Conservation (phyloP, 1,140 invertebrate species). For the Cataglyphis hispanica region DNA sequence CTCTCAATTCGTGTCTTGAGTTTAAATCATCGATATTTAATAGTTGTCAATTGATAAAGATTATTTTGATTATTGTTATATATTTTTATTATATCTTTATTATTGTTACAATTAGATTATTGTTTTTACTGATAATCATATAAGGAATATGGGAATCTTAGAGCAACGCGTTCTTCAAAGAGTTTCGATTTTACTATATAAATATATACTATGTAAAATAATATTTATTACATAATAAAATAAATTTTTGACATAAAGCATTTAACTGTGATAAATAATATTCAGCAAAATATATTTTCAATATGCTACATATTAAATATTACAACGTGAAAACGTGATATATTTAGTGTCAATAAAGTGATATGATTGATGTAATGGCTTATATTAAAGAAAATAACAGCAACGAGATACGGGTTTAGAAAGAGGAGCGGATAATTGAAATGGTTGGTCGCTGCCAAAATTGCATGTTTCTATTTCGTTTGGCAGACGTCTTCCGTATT, state of each 20-base stretch:
- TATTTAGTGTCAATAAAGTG: not conserved
- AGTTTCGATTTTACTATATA: not conserved
- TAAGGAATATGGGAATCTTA: not conserved
- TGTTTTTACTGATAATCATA: not conserved
- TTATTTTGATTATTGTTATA: not conserved
- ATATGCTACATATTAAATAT: not conserved
- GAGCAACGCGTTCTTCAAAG: not conserved
- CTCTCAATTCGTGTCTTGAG: not conserved
- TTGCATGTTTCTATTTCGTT: constrained; percentile 45
- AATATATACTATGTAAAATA: not conserved
- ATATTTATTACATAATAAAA: not conserved
- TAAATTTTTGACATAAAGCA: not conserved
- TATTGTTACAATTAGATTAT: too few species aligned
- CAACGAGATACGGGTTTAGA: constrained; percentile 17
- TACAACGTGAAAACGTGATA: not conserved
- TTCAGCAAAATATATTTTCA: not conserved
- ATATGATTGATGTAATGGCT: constrained; percentile 22
- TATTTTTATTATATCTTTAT: too few species aligned
- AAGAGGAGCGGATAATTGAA: constrained; percentile 35
- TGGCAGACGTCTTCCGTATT: constrained; percentile 10
- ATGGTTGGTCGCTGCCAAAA: constrained; percentile 21
- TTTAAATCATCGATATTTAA: constrained; percentile 21
- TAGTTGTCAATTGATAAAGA: not conserved
- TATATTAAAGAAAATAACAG: not conserved
- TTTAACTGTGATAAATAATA: not conserved